Evolutionary conservation across 2,113 vertebrate genomes (phyloP).

Genomic region (Leptobrachium ailaonicum): DNA sequence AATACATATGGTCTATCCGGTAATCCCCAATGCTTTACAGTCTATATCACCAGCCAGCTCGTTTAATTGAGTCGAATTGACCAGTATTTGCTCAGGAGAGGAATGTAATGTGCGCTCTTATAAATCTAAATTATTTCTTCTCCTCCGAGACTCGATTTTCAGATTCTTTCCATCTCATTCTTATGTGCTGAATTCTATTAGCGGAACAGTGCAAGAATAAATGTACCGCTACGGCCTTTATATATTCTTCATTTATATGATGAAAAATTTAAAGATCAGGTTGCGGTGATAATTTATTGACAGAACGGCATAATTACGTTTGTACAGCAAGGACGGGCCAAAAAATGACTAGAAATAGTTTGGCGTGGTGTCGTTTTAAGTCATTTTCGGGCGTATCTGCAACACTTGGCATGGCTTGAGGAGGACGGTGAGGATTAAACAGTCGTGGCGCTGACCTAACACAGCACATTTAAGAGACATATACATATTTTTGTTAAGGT

Average conservation of each 20-base stretch:
- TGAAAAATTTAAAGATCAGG: conserved; percentile 34
- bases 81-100: conserved; percentile 36
- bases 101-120: conserved; percentile 41
- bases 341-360: not conserved
- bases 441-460: too few relatives aligned
- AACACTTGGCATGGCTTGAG: too few relatives aligned
- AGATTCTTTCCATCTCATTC: conserved; percentile 23
- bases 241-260: conserved; percentile 33
- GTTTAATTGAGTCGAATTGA: conserved; percentile 43
- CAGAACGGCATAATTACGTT: conserved; percentile 12
- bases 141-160: conserved; percentile 26
- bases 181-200: conserved; percentile 22
- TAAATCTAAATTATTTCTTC: conserved; percentile 41
- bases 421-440: too few relatives aligned
- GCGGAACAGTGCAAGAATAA: conserved; percentile 28
- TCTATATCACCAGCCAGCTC: conserved; percentile 35
- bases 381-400: not conserved
- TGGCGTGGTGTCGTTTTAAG: not conserved
- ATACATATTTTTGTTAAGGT: too few relatives aligned
- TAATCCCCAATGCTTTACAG: conserved; percentile 42
- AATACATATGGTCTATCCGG: conserved; percentile 30
- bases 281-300: conserved; percentile 37
- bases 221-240: conserved; percentile 11
- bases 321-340: not conserved
- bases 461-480: too few relatives aligned